These are phyloP conservation scores for Brenthis hecate DNA, from an alignment of 2,888 invertebrate species.

Conservation along the genomic window DNA sequence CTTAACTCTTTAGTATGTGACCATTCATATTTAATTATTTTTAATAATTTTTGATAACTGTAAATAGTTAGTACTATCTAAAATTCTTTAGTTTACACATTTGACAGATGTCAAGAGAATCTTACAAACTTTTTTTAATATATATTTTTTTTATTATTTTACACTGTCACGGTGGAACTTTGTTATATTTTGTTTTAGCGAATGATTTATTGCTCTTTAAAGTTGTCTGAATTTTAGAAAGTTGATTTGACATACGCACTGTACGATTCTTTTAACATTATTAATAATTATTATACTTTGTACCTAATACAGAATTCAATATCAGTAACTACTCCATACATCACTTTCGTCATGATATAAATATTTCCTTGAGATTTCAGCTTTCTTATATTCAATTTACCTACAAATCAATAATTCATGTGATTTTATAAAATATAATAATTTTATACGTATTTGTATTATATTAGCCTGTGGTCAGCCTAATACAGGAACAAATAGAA, in stretches of 20 bases:
- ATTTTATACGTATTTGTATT: constrained; percentile 32
- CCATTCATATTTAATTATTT: constrained; percentile 17
- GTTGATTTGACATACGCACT: constrained; percentile 6
- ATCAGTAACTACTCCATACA: too few relatives aligned
- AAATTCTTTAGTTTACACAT: neutral
- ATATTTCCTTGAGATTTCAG: too few relatives aligned
- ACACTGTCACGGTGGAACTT: neutral
- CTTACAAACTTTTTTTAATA: neutral
- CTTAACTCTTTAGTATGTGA: constrained; percentile 3
- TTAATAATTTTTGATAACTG: neutral
- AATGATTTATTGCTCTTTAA: constrained; percentile 3
- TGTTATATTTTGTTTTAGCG: constrained; percentile 7
- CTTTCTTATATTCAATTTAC: constrained; percentile 22
- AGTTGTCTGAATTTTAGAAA: constrained; percentile 13
- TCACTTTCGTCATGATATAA: too few relatives aligned
- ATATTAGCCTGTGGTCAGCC: constrained; percentile 36
- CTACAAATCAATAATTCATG: constrained; percentile 18
- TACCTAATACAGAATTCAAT: neutral
- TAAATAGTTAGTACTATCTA: neutral
- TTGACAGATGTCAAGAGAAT: neutral
- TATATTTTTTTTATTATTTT: neutral
- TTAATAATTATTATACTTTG: constrained; percentile 1
- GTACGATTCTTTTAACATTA: neutral
- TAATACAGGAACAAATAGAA: constrained; percentile 23
- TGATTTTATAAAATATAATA: constrained; percentile 32